Conservation (phyloP, 2,113 vertebrate species). For the Rattus norvegicus region GRCr8 NC_086020.1:46635501-46636000, state of each 20-base stretch:
- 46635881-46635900: neutral
- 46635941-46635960: neutral
- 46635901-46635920: neutral
- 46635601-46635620: neutral
- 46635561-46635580: neutral
- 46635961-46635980: neutral
- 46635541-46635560: neutral
- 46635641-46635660: neutral
- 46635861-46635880: neutral
- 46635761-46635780: neutral
- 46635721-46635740: neutral
- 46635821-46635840: neutral
- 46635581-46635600: neutral
- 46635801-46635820: neutral
- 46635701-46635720: neutral
- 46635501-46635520: neutral
- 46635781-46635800: neutral
- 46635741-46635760: neutral
- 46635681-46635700: neutral
- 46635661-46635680: neutral
- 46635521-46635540: neutral
- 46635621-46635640: neutral
- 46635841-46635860: neutral
- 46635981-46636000: neutral
- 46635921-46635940: neutral